Evolutionary conservation across 2,113 vertebrate genomes (phyloP), one percentile per base, ranked within the genome.

Genomic region (Glaucomys volans): DNA sequence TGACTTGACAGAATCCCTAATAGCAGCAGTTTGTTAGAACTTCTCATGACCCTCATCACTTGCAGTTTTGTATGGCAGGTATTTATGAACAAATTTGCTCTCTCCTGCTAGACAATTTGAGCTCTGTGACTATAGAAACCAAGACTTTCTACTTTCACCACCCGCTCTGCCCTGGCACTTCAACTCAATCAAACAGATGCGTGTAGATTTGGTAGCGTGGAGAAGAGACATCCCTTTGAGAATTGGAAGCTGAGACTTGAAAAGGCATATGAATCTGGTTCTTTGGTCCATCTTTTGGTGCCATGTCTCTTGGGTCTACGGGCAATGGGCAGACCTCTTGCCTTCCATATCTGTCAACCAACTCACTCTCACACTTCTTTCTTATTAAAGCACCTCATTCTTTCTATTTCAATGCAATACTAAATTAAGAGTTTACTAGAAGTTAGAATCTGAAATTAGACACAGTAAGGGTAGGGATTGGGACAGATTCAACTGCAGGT

Each of bases 381-480:
- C n/a, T 26, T 80, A 26, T 37, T 54, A 18, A 83, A 81, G 18
- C 20, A n/a, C 14, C 37, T 35, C 54, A 14, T 28, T 44, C 82
- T 90, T 84, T 66, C 64, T n/a, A 52, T 85, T 94, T 88, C 72
- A 57, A 16, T 4, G n/a, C 16, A 66, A 24, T 52, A 35, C 57
- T 81, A 14, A 81, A 30, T 92, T 95, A 88, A 57, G 52, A 30
- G 14, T 37, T 89, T 44, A 7, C 44, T 84, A 24, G 64, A 44
- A 20, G 2, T 54, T 52, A 72, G 59, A 81, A 71, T 57, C 9
- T 54, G 5, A 93, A 76, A 92, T 59, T 22, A 81, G 66, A 80
- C 7, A 62, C 8, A 80, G 12, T 28, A 8, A 18, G 9, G 3
- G 11, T 30, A 5, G 2, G 35, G 8, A 12, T 0, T 1, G 32